phyloP scores from a whole-genome alignment of 2,888 invertebrate species.

The Eupithecia exiguata region DNA sequence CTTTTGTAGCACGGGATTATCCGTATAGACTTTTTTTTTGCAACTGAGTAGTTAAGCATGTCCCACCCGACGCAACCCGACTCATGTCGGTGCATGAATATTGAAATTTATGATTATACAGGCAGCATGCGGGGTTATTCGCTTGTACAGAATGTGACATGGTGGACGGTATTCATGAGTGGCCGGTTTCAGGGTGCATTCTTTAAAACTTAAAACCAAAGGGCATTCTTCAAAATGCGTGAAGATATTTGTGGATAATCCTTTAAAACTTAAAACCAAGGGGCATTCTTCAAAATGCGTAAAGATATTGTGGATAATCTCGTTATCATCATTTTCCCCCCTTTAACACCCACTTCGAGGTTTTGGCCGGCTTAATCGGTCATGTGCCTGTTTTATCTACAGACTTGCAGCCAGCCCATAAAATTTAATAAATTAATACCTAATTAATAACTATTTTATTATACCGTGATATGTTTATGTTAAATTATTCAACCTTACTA shows the following conservation, averaged over 20 bases:
- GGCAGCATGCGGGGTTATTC: conserved; percentile 1
- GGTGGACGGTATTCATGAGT: conserved; percentile 7
- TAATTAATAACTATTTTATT: background rate
- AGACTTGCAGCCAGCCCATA: background rate
- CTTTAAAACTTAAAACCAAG: background rate
- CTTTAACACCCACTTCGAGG: background rate
- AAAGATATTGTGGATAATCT: background rate
- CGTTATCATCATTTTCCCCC: background rate
- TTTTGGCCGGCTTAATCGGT: background rate
- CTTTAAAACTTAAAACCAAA: background rate
- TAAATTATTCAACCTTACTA: too few relatives aligned
- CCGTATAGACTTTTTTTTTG: conserved; percentile 31
- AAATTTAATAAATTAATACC: background rate
- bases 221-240: background rate
- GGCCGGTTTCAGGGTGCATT: background rate
- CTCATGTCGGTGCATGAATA: conserved; percentile 22
- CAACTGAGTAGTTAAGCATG: conserved; percentile 30
- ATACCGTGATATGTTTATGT: too few relatives aligned
- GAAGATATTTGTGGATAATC: background rate
- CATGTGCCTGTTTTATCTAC: background rate
- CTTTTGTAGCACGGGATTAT: conserved; percentile 59
- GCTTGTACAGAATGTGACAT: background rate
- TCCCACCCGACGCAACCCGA: conserved; percentile 13
- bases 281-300: background rate
- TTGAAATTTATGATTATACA: conserved; percentile 23